Base-by-base conservation (phyloP, 1,140 invertebrate genomes). In the Bombus difficillimus region DNA sequence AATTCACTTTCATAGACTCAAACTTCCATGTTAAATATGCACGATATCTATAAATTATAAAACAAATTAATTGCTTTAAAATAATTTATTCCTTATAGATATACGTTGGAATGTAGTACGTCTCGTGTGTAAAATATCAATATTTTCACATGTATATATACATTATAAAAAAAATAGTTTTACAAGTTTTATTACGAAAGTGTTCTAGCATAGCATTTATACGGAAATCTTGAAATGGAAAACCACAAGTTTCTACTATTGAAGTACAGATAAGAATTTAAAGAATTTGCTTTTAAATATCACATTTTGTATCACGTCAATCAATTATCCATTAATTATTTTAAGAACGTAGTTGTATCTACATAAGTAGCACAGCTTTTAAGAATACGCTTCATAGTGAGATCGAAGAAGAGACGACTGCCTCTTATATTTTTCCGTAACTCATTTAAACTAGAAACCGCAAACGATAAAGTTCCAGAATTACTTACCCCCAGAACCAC, bases 401-500 rank as follows among this genome's bases (percentile, higher is more conserved):
- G 18, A 39, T 78, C 8, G 12, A 32, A 41, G 6, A 39, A 78
- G 41, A 32, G 39, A 43, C 2, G 8, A 4, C 22, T 41, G 18
- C 28, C 37, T 64, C 15, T 43, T 57, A 18, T 37, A 62, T 81
- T 62, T 72, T 34, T 34, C 28, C 25, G n/a, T 66, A 69, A 80
- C 64, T 88, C 62, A 71, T 85, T 79, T 77, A 25, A 66, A 72
- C 34, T 18, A 10, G 68, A 88, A 88, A 53, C 34, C 28, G 57
- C 73, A 78, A 80, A 88, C 62, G 34, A 37, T 22, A 53, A 66
- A 53, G 59, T 77, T 88, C 62, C 8, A 34, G 28, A 13, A 6
- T 79, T 84, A 91, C 94, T 94, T 90, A 94, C 94, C 88, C 86
- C 93, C 93, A 94, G 15, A 76, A 89, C 80, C 91, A 88, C 1